Base-by-base conservation (phyloP, 1,140 invertebrate genomes). In the Ceratina japonica region DNA sequence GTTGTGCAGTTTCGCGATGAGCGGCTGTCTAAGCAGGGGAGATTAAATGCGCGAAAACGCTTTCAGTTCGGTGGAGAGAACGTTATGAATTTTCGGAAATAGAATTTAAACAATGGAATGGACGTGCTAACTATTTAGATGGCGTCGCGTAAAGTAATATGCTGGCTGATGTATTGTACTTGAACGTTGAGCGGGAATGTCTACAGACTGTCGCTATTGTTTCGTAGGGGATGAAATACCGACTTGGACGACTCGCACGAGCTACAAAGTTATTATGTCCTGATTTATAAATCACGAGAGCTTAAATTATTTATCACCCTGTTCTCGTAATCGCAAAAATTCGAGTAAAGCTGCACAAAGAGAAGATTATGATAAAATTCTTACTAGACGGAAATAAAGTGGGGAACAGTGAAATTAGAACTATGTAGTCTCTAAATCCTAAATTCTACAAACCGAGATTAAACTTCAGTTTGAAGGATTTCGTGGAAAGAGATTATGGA, bases 391-490 rank as follows among this genome's bases (percentile, higher is more conserved):
- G 27, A 31, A 31, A 31, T 31, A 31, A 4, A 31, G 27, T 31
- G 27, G 4, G 61, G n/a, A 7, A 27, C 22, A 5, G 5, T 18
- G 8, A 1, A 22, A 22, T 20, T 37, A 20, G n/a, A 2, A 4
- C 4, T 18, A 5, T 7, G 22, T 16, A 31, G 15, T 54, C 66
- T 24, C 15, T 31, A 31, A 31, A 31, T 31, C 27, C 27, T 31
- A 31, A 31, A 31, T 31, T 31, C 27, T 31, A 31, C 27, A 4
- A 31, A 13, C 0, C 37, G 49, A 18, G 16, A n/a, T 65, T 65
- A 75, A 64, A 65, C 18, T 24, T 3, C 20, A 18, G 44, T 51
- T 66, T 24, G 65, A 66, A 22, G 16, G 16, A 66, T 51, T 66
- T 51, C 44, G 15, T 24, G 24, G 20, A 51, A 66, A 4, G 52